Base-by-base conservation (phyloP, 92 coral and sea anemone species). In the Porites lobata region DNA sequence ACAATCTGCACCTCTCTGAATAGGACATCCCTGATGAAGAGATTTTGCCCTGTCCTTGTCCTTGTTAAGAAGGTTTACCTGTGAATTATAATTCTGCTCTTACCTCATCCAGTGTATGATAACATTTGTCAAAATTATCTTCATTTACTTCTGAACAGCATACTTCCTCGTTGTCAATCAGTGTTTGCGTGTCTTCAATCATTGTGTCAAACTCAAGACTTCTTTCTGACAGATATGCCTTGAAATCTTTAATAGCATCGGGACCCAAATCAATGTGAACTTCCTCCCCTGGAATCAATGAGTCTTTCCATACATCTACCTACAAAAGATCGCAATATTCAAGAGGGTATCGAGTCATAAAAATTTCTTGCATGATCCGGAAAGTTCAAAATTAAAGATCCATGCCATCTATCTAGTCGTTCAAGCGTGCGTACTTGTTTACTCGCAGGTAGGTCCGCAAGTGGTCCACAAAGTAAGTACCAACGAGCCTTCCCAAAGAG, bases 291-390 rank as follows among this genome's bases (percentile, higher is more conserved):
- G 81, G 17, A 24, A 29, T 8, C 9, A 69, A 22, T 0, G 69
- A 65, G 8, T 65, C 65, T 26, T 77, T 77, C 81, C 81, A 77
- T 9, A 77, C 81, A 15, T 58, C 81, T 61, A 77, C 69, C 81
- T 77, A 32, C 17, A 77, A 77, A 14, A 0, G 13, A 32, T 17
- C 4, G 10, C 1, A 43, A 72, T 32, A 38, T 8, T 19, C 1
- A 15, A 0, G 66, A 62, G 66, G n/a, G 66, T 38, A 38, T 38
- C 0, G 19, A 13, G 22, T 62, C 18, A 7, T 14, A 62, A 11
- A 11, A 58, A 17, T 58, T 17, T 11, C 0, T 17, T 11, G 63
- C 63, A 58, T 58, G 14, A 29, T 29, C 32, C 32, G 3, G 32
- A 17, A 17, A 58, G 63, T 58, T 11, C 13, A 58, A 58, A 58